These are phyloP conservation scores for Andrena praecox DNA, from an alignment of 2,888 invertebrate genomes.

Conservation along the genomic window DNA sequence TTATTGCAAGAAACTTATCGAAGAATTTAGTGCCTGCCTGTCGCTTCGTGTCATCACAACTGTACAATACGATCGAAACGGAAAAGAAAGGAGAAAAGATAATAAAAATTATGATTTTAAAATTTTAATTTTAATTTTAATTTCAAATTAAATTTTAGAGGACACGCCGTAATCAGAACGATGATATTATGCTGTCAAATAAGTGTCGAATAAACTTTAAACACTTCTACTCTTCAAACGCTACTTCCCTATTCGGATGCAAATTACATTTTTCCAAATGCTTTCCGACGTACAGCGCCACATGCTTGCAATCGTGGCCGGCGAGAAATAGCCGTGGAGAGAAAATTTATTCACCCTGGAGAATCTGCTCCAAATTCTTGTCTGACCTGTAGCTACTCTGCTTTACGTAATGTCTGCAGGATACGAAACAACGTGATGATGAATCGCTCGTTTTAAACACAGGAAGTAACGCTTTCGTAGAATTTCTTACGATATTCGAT, in stretches of 20 bases:
- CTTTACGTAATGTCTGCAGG: conserved; percentile 25
- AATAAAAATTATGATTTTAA: background rate
- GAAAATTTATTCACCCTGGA: conserved; percentile 9
- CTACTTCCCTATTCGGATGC: background rate
- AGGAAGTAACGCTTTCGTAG: conserved; percentile 25
- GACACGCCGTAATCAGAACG: too few species aligned
- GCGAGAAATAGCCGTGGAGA: background rate
- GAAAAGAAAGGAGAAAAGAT: background rate
- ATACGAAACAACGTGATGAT: conserved; percentile 15
- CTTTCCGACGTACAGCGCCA: background rate
- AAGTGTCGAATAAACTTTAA: background rate
- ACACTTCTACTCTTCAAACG: background rate
- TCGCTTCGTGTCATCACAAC: background rate
- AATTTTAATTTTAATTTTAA: background rate
- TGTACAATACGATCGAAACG: background rate
- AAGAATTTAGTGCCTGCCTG: background rate
- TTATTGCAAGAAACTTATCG: background rate
- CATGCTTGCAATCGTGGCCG: background rate
- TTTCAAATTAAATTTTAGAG: background rate
- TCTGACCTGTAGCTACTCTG: conserved; percentile 12
- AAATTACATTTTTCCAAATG: background rate
- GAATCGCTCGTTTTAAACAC: conserved; percentile 25
- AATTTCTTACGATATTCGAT: conserved; percentile 10
- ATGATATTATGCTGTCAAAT: too few species aligned
- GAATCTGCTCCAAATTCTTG: conserved; percentile 41